Conservation (phyloP, 2,888 invertebrate genomes). For the Cataglyphis rosenhaueri region DNA sequence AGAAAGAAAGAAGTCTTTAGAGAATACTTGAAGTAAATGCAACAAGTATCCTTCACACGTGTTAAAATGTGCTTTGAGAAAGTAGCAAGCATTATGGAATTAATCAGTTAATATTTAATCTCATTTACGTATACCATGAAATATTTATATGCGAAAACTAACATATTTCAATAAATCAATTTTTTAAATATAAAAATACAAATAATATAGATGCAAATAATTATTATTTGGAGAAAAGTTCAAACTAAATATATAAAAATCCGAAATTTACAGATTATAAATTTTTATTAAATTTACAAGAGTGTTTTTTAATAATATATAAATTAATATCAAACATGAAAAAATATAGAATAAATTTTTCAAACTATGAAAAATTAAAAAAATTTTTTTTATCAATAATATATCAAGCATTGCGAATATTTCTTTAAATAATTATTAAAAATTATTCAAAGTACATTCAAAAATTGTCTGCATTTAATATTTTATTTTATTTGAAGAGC, state of each 20-base stretch:
- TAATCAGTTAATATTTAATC: slow-evolving; percentile 32
- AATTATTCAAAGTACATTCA: neutral
- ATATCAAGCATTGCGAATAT: neutral
- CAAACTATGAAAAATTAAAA: neutral
- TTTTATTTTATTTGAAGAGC: neutral
- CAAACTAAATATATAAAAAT: neutral
- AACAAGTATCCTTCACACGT: slow-evolving; percentile 42
- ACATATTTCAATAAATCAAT: neutral
- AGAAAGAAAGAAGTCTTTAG: slow-evolving; percentile 30
- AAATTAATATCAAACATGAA: neutral
- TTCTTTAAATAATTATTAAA: neutral
- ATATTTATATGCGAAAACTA: neutral
- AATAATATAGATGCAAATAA: neutral
- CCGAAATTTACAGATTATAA: neutral
- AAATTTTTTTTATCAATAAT: neutral
- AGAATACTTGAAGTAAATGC: slow-evolving; percentile 12
- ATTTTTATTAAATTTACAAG: neutral
- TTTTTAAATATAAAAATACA: neutral
- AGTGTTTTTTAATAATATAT: neutral
- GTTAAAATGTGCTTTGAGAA: slow-evolving; percentile 1
- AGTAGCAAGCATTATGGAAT: neutral
- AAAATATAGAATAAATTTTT: neutral
- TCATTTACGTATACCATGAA: neutral
- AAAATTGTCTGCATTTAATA: neutral
- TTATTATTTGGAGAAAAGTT: neutral